A percentile compares a stretch with the other conserved stretches of the same genome.
Conservation (phyloP, 2,888 invertebrate species). For the Zygothrica quintamaculata region DNA sequence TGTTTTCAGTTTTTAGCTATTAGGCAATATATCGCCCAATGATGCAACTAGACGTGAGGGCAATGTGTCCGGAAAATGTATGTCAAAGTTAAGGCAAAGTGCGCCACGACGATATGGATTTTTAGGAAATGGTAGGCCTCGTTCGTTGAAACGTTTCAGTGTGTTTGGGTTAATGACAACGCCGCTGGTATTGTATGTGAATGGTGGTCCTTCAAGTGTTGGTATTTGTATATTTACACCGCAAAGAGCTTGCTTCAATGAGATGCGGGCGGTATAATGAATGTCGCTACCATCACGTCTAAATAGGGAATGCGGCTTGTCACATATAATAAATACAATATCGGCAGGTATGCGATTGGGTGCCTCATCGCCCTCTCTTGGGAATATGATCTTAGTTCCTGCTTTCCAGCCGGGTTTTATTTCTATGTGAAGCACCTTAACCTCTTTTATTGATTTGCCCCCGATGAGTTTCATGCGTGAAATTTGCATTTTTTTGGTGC, state of each 20-base stretch:
- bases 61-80: slow-evolving; percentile 94
- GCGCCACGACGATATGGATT: slow-evolving; percentile 95
- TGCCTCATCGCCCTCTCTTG: slow-evolving; percentile 96
- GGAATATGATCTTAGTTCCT: slow-evolving; percentile 98
- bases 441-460: slow-evolving; percentile 93
- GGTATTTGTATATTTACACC: slow-evolving; percentile 96
- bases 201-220: slow-evolving; percentile 91
- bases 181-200: slow-evolving; percentile 89
- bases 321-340: slow-evolving; percentile 97
- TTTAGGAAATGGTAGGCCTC: slow-evolving; percentile 96
- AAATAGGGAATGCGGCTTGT: slow-evolving; percentile 95
- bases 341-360: slow-evolving; percentile 97
- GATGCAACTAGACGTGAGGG: slow-evolving; percentile 92
- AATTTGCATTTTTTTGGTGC: slow-evolving; percentile 99
- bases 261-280: slow-evolving; percentile 92
- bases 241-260: slow-evolving; percentile 95
- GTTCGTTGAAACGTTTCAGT: slow-evolving; percentile 93
- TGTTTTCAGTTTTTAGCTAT: slow-evolving; percentile 37
- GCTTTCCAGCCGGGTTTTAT: slow-evolving; percentile 99
- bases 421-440: slow-evolving; percentile 96
- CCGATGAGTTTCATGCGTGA: slow-evolving; percentile 92
- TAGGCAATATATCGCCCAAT: slow-evolving; percentile 91
- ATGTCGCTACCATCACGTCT: slow-evolving; percentile 97
- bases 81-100: slow-evolving; percentile 96
- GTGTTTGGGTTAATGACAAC: slow-evolving; percentile 95